phyloP scores from a whole-genome alignment of 2,113 vertebrate genomes.

The Eira barbara region DNA sequence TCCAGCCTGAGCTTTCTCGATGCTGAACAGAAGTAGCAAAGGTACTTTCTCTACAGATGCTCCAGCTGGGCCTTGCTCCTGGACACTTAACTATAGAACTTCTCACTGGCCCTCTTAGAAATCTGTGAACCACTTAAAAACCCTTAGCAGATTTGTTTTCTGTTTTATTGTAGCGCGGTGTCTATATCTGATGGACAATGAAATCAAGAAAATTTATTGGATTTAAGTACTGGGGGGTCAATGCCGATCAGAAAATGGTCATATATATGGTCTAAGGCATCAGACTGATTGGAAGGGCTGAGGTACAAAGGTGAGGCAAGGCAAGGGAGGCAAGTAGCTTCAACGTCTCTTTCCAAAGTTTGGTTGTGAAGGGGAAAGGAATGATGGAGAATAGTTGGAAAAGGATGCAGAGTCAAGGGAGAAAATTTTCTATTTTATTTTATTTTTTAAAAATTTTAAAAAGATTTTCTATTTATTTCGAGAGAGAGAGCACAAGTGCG shows the following conservation, averaged over 20 bases:
- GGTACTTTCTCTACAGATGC: neutral
- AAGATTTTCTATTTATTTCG: too few relatives aligned
- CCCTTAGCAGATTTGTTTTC: neutral
- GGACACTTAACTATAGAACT: neutral
- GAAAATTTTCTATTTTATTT: neutral
- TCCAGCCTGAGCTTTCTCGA: neutral
- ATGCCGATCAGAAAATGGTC: neutral
- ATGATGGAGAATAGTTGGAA: neutral
- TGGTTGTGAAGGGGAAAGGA: neutral
- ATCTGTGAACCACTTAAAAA: neutral
- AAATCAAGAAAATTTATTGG: neutral
- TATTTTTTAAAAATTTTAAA: too few relatives aligned
- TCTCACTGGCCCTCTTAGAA: neutral
- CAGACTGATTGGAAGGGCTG: neutral
- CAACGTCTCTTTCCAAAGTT: neutral
- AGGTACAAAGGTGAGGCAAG: neutral
- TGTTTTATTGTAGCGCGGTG: neutral
- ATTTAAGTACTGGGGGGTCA: neutral
- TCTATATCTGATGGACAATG: neutral
- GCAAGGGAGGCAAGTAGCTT: neutral
- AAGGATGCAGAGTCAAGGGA: neutral
- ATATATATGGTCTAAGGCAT: fast-evolving
- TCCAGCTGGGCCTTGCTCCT: neutral
- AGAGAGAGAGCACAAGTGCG: too few relatives aligned
- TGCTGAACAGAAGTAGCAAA: neutral